phyloP scores from a whole-genome alignment of 2,113 vertebrate species.

The Calyptomena viridis region DNA sequence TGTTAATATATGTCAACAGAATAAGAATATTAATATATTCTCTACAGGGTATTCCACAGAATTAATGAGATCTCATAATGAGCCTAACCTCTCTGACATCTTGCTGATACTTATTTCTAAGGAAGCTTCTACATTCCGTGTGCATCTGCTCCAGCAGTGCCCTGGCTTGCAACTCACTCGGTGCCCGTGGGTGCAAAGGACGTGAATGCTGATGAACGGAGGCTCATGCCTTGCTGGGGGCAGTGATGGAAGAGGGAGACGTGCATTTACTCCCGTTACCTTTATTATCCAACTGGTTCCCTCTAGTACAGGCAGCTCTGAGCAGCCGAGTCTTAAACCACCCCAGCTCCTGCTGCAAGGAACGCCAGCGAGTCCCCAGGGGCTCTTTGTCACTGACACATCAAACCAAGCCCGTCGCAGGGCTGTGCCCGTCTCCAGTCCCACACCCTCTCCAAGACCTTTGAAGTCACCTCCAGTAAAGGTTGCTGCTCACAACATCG shows the following conservation, averaged over 20 bases:
- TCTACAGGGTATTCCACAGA: constrained; percentile 43
- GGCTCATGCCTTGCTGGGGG: neutral
- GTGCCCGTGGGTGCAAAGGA: neutral
- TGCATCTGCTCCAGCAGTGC: neutral
- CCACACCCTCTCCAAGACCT: neutral
- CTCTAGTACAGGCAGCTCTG: neutral
- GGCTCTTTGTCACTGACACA: neutral
- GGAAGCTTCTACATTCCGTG: neutral
- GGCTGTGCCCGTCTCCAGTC: neutral
- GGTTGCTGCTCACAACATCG: neutral
- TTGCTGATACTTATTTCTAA: constrained; percentile 21
- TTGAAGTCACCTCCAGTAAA: neutral
- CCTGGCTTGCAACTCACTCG: neutral
- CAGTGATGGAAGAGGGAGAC: neutral
- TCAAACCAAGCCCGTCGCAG: too few species aligned
- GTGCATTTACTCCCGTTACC: neutral
- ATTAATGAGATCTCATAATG: constrained; percentile 44
- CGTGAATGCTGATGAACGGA: neutral
- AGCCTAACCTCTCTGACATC: constrained; percentile 32
- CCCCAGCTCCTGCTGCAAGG: neutral
- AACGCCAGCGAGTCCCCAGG: neutral
- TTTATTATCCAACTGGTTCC: neutral
- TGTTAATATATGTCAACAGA: constrained; percentile 63
- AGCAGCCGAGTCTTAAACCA: neutral
- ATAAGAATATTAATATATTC: constrained; percentile 43